Conservation (phyloP, 2,113 vertebrate species). For the Prinia subflava region DNA sequence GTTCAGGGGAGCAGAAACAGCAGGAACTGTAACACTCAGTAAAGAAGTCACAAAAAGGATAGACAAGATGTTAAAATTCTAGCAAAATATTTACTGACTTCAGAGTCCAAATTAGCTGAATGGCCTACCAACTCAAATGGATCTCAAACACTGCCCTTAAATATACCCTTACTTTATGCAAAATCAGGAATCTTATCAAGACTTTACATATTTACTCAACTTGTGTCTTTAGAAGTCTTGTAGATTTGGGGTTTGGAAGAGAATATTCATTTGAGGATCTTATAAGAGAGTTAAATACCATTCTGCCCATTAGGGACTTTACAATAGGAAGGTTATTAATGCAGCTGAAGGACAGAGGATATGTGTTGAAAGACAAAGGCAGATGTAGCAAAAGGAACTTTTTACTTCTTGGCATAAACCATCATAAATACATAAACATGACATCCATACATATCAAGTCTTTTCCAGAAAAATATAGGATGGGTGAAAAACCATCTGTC, state of each 20-base stretch:
- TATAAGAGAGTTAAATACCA: neutral
- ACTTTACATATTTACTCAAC: neutral
- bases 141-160: neutral
- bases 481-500: neutral
- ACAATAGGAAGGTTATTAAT: neutral
- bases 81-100: neutral
- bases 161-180: neutral
- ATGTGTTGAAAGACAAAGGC: neutral
- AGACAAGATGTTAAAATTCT: neutral
- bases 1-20: neutral
- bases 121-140: neutral
- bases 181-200: neutral
- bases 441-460: neutral
- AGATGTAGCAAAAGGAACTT: neutral
- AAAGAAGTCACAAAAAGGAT: neutral
- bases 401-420: neutral
- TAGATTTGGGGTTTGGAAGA: neutral
- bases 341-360: neutral
- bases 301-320: neutral
- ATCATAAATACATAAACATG: neutral
- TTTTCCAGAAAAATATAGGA: neutral
- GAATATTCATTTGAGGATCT: neutral
- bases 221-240: neutral
- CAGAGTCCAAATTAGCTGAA: neutral
- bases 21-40: neutral